These are phyloP conservation scores for Trichopoda pennipes DNA, from an alignment of 2,888 invertebrate species.

Conservation along the genomic window DNA sequence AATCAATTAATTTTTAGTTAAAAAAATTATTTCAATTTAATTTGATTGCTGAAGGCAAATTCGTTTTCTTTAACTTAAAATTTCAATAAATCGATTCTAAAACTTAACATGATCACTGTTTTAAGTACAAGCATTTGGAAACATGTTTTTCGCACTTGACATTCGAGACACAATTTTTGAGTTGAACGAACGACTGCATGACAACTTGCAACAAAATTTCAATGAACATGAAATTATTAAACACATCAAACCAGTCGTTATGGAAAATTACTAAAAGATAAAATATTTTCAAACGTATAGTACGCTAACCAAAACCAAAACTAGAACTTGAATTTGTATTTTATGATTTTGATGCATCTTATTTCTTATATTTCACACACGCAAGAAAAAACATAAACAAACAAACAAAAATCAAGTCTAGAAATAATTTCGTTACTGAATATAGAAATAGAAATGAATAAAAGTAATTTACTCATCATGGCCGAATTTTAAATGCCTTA, in stretches of 20 bases:
- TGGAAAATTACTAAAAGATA: constrained; percentile 56
- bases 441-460: no score
- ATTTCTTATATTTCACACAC: background rate
- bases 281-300: constrained; percentile 18
- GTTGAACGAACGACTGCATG: constrained; percentile 49
- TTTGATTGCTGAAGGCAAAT: background rate
- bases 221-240: constrained; percentile 16
- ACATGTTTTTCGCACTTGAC: constrained; percentile 66
- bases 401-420: background rate
- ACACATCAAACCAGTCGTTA: constrained; percentile 53
- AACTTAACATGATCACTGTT: background rate
- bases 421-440: no score
- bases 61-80: background rate
- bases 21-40: no score
- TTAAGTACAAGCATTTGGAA: constrained; percentile 9
- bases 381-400: background rate
- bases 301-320: background rate
- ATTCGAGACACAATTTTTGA: constrained; percentile 49
- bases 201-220: constrained; percentile 5
- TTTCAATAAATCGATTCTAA: background rate
- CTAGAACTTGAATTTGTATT: constrained; percentile 35
- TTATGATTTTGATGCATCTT: constrained; percentile 35
- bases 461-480: no score
- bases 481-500: no score
- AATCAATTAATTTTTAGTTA: no score